phyloP scores from a whole-genome alignment of 2,888 invertebrate genomes.

The Microdon myrmicae region DNA sequence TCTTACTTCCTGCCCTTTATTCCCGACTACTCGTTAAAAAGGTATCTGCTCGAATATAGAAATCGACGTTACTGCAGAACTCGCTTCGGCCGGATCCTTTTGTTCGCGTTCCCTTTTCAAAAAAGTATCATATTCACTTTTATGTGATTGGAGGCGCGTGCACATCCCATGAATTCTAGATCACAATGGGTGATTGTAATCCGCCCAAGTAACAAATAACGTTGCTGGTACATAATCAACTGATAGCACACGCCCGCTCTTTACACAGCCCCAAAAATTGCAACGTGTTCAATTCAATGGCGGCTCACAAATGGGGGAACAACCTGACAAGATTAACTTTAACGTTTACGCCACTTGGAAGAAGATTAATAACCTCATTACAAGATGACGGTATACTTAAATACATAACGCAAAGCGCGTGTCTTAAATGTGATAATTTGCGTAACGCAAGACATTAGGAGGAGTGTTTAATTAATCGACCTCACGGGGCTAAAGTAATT shows the following conservation, averaged over 20 bases:
- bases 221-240: conserved; percentile 58
- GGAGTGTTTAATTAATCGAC: conserved; percentile 47
- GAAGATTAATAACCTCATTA: conserved; percentile 51
- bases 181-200: conserved; percentile 45
- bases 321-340: conserved; percentile 35
- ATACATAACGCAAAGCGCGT: conserved; percentile 18
- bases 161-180: conserved; percentile 17
- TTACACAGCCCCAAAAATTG: conserved; percentile 32
- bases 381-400: conserved; percentile 31
- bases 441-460: conserved; percentile 42
- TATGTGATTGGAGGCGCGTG: conserved; percentile 40
- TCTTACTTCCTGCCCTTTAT: too few species aligned
- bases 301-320: conserved; percentile 34
- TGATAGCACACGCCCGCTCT: conserved; percentile 65
- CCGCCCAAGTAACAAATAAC: conserved; percentile 50
- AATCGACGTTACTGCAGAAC: conserved; percentile 37
- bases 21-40: conserved; percentile 6
- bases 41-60: conserved; percentile 38
- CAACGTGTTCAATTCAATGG: conserved; percentile 3
- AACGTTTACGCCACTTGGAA: conserved; percentile 41
- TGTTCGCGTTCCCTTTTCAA: conserved; percentile 1
- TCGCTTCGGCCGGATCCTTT: conserved; percentile 6
- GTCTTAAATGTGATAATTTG: conserved; percentile 32
- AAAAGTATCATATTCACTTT: conserved; percentile 4
- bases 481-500: conserved; percentile 43